phyloP scores from a whole-genome alignment of 2,888 invertebrate species.

The Trachelus tabidus region DNA sequence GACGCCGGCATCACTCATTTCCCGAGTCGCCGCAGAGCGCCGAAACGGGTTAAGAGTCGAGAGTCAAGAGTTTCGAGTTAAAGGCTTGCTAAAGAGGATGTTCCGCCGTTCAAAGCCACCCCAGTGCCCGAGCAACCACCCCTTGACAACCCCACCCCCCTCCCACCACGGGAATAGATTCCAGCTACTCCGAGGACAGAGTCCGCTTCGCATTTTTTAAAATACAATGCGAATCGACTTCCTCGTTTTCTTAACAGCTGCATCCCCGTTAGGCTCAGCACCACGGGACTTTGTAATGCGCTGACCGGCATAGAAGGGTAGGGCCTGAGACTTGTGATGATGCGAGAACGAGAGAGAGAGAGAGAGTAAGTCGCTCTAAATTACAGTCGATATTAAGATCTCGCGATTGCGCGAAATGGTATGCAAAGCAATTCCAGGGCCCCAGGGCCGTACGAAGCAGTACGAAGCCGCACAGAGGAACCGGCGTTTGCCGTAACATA shows the following conservation, averaged over 20 bases:
- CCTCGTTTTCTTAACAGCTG: not conserved
- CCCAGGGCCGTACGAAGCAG: not conserved
- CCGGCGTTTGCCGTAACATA: conserved; percentile 29
- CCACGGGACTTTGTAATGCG: not conserved
- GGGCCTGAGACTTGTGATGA: not conserved
- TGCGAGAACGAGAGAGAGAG: conserved; percentile 14
- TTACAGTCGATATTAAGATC: conserved; percentile 65
- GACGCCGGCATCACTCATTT: conserved; percentile 10
- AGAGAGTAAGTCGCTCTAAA: conserved; percentile 46
- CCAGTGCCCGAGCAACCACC: not conserved
- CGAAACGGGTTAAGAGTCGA: conserved; percentile 55
- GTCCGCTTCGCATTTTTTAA: not conserved
- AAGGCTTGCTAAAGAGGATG: conserved; percentile 48
- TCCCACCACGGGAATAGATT: not conserved
- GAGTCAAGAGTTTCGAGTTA: conserved; percentile 45
- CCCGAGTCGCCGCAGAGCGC: conserved; percentile 27
- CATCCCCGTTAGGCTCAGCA: not conserved
- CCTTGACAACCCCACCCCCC: no score
- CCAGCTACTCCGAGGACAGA: not conserved
- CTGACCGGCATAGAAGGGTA: not conserved
- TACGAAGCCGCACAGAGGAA: not conserved
- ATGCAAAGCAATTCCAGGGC: conserved; percentile 62
- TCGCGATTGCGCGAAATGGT: conserved; percentile 62
- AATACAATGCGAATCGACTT: not conserved
- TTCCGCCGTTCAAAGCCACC: conserved; percentile 21